Conservation (phyloP, 2,113 vertebrate genomes). For the Forbesichthys papilliferus region DNA sequence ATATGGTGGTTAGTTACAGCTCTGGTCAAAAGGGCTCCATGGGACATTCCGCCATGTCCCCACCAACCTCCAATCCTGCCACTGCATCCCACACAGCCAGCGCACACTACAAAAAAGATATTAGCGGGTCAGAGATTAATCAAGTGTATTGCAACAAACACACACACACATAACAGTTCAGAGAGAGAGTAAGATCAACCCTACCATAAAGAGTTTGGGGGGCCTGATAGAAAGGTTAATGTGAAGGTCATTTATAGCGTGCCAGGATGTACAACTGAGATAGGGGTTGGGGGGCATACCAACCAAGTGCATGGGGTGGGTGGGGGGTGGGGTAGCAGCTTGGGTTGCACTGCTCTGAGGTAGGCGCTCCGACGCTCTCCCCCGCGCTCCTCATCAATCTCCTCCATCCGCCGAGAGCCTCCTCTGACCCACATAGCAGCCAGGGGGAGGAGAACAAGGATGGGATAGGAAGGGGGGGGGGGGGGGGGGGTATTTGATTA, state of each 20-base stretch:
- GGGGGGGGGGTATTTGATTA: conserved; percentile 71
- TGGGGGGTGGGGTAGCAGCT: conserved; percentile 59
- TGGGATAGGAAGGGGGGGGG: conserved; percentile 45
- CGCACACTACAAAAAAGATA: conserved; percentile 13
- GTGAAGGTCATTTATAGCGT: conserved; percentile 81
- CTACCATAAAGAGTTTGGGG: conserved; percentile 52
- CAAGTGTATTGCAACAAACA: no score
- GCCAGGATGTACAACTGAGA: conserved; percentile 61
- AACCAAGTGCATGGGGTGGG: conserved; percentile 40
- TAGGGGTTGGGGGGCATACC: conserved; percentile 45
- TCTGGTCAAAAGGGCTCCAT: no score
- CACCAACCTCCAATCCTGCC: no score
- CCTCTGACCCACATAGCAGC: conserved; percentile 78
- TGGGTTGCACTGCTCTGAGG: conserved; percentile 57
- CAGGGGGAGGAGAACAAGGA: conserved; percentile 37
- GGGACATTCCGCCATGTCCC: no score
- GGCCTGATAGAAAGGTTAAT: conserved; percentile 72
- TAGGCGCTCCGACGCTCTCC: conserved; percentile 63
- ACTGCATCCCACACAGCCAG: not conserved
- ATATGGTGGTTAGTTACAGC: no score
- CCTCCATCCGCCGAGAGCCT: conserved; percentile 72
- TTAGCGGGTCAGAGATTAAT: not conserved
- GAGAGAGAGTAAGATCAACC: conserved; percentile 21
- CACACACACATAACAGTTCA: not conserved
- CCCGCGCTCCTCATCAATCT: conserved; percentile 81